phyloP scores from a whole-genome alignment of 2,797 vertebrate species.

The Heteromormyrus szaboi region DNA sequence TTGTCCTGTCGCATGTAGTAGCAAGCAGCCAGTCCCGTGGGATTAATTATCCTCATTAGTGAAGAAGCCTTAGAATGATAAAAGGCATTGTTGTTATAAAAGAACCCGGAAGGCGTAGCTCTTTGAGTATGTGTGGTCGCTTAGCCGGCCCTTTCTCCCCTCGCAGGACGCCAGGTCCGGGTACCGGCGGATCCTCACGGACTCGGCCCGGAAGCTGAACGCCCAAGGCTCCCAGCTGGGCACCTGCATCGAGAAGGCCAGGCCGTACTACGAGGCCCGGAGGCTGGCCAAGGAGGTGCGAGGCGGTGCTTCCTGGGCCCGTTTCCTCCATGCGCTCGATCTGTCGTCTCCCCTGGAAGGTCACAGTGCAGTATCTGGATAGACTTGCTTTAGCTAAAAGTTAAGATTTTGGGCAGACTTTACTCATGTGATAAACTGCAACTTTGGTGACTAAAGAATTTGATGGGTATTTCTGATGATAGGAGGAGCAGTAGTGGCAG shows the following conservation, averaged over 20 bases:
- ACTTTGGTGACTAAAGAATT: not conserved
- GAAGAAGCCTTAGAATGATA: not conserved
- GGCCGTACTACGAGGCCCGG: conserved; percentile 85
- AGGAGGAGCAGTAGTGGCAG: not conserved
- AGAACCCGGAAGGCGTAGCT: not conserved
- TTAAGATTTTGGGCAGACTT: not conserved
- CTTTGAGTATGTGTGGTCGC: not conserved
- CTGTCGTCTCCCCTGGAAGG: not conserved
- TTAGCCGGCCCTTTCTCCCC: not conserved
- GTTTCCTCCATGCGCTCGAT: not conserved
- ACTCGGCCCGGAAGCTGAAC: conserved; percentile 80
- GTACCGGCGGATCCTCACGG: conserved; percentile 80
- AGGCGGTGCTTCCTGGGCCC: not conserved
- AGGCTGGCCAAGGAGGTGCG: conserved; percentile 81
- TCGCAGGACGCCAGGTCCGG: conserved; percentile 78
- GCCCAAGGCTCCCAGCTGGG: conserved; percentile 79
- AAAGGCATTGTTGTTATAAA: not conserved
- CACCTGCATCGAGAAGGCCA: conserved; percentile 79
- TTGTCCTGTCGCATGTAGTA: not conserved
- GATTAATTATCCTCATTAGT: not conserved
- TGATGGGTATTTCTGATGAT: not conserved
- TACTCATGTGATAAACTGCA: not conserved
- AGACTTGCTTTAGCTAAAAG: not conserved
- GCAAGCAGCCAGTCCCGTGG: not conserved
- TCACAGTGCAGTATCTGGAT: not conserved